Conservation (phyloP, 23 tunicate species). For the Corella eumyota region DNA sequence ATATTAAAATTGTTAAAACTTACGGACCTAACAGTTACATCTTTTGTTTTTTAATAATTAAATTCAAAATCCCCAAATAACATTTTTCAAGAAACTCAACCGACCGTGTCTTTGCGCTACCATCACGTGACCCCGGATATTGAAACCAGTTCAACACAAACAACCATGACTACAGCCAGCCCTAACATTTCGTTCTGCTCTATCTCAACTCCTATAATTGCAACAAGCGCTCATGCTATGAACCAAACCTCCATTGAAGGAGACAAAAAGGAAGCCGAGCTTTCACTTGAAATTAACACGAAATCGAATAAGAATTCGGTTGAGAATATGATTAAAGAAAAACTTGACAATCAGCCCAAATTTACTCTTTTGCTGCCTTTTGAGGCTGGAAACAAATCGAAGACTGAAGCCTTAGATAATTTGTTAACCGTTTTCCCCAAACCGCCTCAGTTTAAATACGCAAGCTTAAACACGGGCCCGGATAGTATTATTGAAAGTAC, state of each 20-base stretch:
- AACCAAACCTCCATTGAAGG: not conserved
- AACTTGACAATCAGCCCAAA: too few relatives aligned
- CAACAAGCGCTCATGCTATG: conserved; percentile 6
- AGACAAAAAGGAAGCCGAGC: not conserved
- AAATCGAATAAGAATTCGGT: too few relatives aligned
- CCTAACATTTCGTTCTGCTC: conserved; percentile 10
- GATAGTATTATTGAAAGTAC: not conserved
- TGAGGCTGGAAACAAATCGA: too few relatives aligned
- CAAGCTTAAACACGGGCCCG: not conserved
- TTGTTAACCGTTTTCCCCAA: conserved; percentile 28
- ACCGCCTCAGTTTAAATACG: conserved; percentile 27
- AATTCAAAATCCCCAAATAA: too few relatives aligned
- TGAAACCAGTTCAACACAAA: not conserved
- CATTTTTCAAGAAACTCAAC: too few relatives aligned
- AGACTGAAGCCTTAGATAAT: conserved; percentile 1
- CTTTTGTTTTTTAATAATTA: too few relatives aligned
- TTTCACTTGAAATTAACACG: not conserved
- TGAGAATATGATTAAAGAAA: too few relatives aligned
- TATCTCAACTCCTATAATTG: not conserved
- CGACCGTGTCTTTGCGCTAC: conserved; percentile 7
- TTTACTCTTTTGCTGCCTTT: too few relatives aligned
- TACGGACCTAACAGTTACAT: too few relatives aligned
- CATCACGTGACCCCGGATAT: conserved; percentile 12
- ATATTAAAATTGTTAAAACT: too few relatives aligned
- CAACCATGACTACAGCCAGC: not conserved